Percentiles rank a stretch among this genome's conserved stretches.
phyloP scores from a whole-genome alignment of 2,113 vertebrate species.

The Sebastes schlegelii region DNA sequence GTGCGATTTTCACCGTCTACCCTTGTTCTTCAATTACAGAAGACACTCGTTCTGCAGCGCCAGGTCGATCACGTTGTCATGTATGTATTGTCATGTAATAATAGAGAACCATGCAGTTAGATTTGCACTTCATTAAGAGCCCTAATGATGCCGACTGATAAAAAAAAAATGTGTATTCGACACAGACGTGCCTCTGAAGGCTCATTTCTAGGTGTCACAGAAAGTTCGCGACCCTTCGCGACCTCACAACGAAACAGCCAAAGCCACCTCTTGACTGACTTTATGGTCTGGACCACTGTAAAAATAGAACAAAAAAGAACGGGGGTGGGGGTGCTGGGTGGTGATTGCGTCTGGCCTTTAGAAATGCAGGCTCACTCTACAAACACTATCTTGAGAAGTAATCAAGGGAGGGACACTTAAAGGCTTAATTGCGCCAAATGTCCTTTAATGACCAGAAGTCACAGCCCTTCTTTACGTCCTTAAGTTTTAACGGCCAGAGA shows the following conservation, averaged over 20 bases:
- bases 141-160: conserved; percentile 19
- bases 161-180: conserved; percentile 31
- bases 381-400: conserved; percentile 88
- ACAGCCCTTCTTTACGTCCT: conserved; percentile 59
- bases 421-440: conserved; percentile 85
- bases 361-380: conserved; percentile 76
- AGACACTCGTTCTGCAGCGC: not conserved
- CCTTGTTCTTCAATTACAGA: not conserved
- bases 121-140: conserved; percentile 14
- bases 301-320: conserved; percentile 72
- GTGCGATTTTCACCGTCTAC: not conserved
- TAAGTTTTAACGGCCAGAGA: conserved; percentile 67
- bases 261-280: conserved; percentile 59
- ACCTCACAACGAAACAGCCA: conserved; percentile 56
- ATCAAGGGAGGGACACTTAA: conserved; percentile 84
- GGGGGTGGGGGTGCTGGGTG: conserved; percentile 5
- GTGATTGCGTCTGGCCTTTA: conserved; percentile 78
- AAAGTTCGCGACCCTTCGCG: conserved; percentile 65
- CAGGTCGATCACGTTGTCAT: not conserved
- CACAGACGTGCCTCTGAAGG: conserved; percentile 22
- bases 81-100: too few species aligned
- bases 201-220: conserved; percentile 50
- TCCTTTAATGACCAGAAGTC: conserved; percentile 84
- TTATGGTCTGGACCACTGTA: conserved; percentile 76
- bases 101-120: not conserved